A percentile compares a stretch with the other conserved stretches of the same genome.
These are phyloP conservation scores for Lepus oiostolus DNA, from an alignment of 2,797 vertebrate genomes.

Conservation along the genomic window DNA sequence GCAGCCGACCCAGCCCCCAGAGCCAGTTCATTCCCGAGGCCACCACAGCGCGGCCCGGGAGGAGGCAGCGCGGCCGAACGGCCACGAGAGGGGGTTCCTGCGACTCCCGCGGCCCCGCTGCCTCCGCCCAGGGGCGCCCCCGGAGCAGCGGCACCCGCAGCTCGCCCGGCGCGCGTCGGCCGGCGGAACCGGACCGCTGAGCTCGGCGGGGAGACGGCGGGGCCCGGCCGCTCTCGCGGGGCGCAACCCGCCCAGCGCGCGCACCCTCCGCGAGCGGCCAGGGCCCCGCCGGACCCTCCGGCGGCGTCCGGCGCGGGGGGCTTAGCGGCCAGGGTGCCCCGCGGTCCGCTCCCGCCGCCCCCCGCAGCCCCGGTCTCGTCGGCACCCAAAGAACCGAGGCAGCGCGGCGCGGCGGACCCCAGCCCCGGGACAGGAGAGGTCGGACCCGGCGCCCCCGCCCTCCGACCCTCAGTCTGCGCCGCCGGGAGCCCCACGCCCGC, in stretches of 20 bases:
- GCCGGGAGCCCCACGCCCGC: neutral
- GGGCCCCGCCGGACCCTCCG: neutral
- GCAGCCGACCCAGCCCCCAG: neutral
- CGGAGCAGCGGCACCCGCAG: neutral
- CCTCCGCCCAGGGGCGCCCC: conserved; percentile 51
- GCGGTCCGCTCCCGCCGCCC: neutral
- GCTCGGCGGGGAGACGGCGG: neutral
- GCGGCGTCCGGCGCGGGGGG: neutral
- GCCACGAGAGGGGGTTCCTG: conserved; percentile 76
- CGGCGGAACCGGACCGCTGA: neutral
- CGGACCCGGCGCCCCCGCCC: neutral
- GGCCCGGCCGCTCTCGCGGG: neutral
- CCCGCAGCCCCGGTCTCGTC: neutral
- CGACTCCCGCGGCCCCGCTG: conserved; percentile 27
- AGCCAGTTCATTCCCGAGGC: conserved; percentile 30
- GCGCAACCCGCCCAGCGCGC: neutral
- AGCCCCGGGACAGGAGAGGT: neutral
- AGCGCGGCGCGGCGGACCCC: neutral
- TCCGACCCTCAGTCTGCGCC: neutral
- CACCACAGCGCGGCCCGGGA: neutral
- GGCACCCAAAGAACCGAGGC: neutral
- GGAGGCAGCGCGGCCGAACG: conserved; percentile 67
- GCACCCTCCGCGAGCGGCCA: neutral
- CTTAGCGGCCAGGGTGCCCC: neutral
- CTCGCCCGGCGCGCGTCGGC: neutral